These are phyloP conservation scores for Pangasianodon hypophthalmus DNA, from an alignment of 2,113 vertebrate genomes.

Conservation along the genomic window DNA sequence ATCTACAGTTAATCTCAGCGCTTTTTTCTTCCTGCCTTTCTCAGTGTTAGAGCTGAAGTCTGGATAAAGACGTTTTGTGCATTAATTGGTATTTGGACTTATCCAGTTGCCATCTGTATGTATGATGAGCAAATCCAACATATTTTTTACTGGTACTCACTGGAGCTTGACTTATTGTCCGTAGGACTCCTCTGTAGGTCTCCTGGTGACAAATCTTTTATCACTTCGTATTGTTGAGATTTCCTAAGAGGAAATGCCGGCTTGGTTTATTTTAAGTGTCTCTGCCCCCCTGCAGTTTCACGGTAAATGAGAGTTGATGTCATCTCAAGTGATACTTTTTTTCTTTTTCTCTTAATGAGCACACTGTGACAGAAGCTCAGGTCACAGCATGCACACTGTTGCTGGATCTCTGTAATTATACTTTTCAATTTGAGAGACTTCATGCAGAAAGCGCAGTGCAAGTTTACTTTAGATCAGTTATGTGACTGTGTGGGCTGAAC, in stretches of 20 bases:
- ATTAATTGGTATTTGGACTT: constrained; percentile 4
- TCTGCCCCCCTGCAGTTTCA: neutral
- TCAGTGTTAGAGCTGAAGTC: neutral
- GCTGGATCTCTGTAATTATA: constrained; percentile 31
- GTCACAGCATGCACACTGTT: constrained; percentile 4
- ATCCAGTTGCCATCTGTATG: neutral
- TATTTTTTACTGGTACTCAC: neutral
- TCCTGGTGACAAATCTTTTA: neutral
- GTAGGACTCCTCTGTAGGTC: neutral
- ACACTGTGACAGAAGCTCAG: constrained; percentile 11
- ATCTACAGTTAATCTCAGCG: neutral
- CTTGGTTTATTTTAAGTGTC: constrained; percentile 10
- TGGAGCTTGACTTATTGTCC: neutral
- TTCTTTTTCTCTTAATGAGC: constrained; percentile 10
- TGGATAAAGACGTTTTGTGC: neutral
- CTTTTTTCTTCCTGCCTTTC: neutral
- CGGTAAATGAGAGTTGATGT: neutral
- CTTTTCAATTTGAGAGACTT: neutral
- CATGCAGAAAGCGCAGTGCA: neutral
- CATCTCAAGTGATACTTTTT: neutral
- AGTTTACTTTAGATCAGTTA: constrained; percentile 15
- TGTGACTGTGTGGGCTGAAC: neutral
- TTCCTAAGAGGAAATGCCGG: neutral
- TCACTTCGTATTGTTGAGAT: neutral
- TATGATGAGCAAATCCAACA: neutral